These are phyloP conservation scores for Philereme vetulata DNA, from an alignment of 2,888 invertebrate genomes.

Conservation along the genomic window DNA sequence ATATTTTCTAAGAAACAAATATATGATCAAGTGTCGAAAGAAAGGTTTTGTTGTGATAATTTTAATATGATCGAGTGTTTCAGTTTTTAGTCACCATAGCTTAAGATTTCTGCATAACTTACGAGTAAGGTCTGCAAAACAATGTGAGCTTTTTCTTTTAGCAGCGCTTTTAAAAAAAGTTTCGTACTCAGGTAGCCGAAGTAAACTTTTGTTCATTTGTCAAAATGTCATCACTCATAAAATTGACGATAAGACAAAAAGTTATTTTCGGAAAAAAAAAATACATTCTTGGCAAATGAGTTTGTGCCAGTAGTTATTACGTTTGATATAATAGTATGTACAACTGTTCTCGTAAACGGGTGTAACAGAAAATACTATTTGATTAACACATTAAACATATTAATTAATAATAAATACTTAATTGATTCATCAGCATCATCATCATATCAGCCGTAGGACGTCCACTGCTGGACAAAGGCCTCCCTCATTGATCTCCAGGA, in stretches of 20 bases:
- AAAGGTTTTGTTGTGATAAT: background rate
- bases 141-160: constrained; percentile 9
- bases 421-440: too few relatives aligned
- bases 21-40: too few relatives aligned
- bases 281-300: constrained; percentile 58
- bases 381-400: too few relatives aligned
- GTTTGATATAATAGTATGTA: constrained; percentile 29
- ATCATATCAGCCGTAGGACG: too few relatives aligned
- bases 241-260: constrained; percentile 51
- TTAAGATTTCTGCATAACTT: too few relatives aligned
- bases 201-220: constrained; percentile 51
- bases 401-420: too few relatives aligned
- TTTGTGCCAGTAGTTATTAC: constrained; percentile 26
- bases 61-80: background rate
- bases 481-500: too few relatives aligned
- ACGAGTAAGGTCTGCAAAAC: background rate
- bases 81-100: too few relatives aligned
- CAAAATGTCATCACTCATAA: constrained; percentile 53
- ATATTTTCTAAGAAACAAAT: too few relatives aligned
- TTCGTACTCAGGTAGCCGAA: constrained; percentile 13
- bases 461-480: too few relatives aligned
- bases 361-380: too few relatives aligned
- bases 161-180: background rate
- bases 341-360: constrained; percentile 15
- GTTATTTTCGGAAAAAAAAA: constrained; percentile 37